These are phyloP conservation scores for Phaenicophaeus curvirostris DNA, from an alignment of 2,797 vertebrate species.

Conservation along the genomic window DNA sequence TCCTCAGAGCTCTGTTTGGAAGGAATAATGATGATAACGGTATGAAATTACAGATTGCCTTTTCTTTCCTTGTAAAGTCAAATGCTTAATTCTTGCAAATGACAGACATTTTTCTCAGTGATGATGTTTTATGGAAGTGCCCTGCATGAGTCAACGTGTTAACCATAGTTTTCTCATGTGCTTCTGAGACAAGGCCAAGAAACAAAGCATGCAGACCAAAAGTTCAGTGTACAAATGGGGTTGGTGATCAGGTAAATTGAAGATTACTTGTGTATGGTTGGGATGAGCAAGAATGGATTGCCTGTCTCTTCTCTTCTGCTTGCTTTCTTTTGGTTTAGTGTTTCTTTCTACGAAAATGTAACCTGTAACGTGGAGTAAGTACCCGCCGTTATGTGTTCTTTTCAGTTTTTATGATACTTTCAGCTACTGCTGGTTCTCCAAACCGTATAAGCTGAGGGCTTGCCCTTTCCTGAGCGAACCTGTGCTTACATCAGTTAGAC, in stretches of 20 bases:
- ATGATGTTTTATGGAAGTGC: background rate
- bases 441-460: background rate
- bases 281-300: background rate
- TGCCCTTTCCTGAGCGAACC: background rate
- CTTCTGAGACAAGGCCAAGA: background rate
- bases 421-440: background rate
- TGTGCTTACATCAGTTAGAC: background rate
- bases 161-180: background rate
- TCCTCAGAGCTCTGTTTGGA: background rate
- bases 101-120: background rate
- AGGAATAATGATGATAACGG: background rate
- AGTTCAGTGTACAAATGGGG: background rate
- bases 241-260: background rate
- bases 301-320: background rate
- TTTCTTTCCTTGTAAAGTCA: background rate
- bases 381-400: background rate
- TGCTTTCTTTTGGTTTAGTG: background rate
- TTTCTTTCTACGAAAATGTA: background rate
- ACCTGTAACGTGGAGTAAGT: background rate
- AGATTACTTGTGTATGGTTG: background rate
- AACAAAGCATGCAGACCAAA: background rate
- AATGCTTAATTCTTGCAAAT: background rate
- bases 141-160: background rate
- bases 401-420: background rate
- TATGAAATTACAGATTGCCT: background rate